phyloP scores from a whole-genome alignment of 1,140 invertebrate genomes.

The Hylyphantes graminicola region DNA sequence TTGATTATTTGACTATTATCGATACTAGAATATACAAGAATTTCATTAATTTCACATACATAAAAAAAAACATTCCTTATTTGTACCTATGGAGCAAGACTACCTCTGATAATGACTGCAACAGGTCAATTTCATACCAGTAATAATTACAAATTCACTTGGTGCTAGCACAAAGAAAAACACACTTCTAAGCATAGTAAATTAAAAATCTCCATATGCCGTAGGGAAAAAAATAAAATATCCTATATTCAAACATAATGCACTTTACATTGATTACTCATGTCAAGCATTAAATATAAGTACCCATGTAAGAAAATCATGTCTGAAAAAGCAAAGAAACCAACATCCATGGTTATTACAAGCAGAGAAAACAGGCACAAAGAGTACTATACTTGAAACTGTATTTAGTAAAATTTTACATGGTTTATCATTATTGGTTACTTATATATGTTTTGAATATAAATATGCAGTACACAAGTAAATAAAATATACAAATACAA shows the following conservation, averaged over 20 bases:
- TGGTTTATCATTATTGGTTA: background rate
- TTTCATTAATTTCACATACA: conserved; percentile 8
- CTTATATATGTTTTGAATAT: conserved; percentile 24
- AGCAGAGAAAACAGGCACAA: conserved; percentile 54
- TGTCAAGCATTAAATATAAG: conserved; percentile 41
- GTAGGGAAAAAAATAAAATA: conserved; percentile 26
- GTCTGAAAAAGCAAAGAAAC: conserved; percentile 28
- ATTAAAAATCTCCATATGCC: conserved; percentile 42
- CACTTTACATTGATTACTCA: conserved; percentile 24
- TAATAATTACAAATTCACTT: conserved; percentile 35
- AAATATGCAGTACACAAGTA: conserved; percentile 39
- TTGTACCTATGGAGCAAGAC: background rate
- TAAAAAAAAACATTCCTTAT: conserved; percentile 9
- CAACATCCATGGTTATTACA: conserved; percentile 43
- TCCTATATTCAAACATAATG: conserved; percentile 50
- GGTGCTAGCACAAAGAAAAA: conserved; percentile 54
- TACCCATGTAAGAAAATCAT: conserved; percentile 8
- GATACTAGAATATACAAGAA: background rate
- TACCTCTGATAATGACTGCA: conserved; percentile 13
- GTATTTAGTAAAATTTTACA: conserved; percentile 37
- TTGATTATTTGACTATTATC: conserved; percentile 2
- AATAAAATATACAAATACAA: conserved; percentile 45
- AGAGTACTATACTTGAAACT: conserved; percentile 37
- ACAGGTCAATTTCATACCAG: conserved; percentile 7
- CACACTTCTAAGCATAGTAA: conserved; percentile 13